A percentile compares a stretch with the other conserved stretches of the same genome.
Conservation (phyloP, 2,113 vertebrate genomes). For the Myocastor coypus region DNA sequence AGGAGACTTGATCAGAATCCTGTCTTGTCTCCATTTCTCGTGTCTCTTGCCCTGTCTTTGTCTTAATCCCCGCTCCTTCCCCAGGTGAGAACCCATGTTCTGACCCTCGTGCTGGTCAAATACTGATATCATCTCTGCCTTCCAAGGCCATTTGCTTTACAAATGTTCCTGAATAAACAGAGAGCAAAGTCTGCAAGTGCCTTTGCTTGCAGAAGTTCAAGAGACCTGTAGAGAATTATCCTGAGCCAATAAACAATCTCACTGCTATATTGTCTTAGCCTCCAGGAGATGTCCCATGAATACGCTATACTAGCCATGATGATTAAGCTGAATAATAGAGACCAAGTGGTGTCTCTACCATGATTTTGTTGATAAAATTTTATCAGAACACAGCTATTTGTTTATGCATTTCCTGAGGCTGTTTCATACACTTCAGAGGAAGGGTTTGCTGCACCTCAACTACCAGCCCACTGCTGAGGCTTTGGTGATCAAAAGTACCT, state of each 20-base stretch:
- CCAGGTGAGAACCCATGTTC: no score
- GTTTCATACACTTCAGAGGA: background rate
- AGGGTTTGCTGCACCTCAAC: background rate
- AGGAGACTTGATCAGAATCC: no score
- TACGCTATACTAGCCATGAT: background rate
- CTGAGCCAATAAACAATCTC: background rate
- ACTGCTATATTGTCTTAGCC: background rate
- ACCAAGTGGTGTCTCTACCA: background rate
- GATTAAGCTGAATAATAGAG: background rate
- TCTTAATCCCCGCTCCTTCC: no score
- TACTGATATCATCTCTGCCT: background rate
- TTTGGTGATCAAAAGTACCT: background rate
- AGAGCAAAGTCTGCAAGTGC: background rate
- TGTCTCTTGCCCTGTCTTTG: no score
- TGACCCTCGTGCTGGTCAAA: no score
- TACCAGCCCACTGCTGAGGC: background rate
- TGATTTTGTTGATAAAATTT: background rate
- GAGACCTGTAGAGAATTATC: background rate
- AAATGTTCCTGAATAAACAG: constrained; percentile 33
- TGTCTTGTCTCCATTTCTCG: no score
- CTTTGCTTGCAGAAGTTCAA: background rate
- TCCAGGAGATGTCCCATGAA: background rate
- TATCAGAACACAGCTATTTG: background rate
- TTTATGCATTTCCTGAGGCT: background rate
- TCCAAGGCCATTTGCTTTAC: background rate